phyloP scores from a whole-genome alignment of 2,113 vertebrate genomes.

The Eclectus roratus region DNA sequence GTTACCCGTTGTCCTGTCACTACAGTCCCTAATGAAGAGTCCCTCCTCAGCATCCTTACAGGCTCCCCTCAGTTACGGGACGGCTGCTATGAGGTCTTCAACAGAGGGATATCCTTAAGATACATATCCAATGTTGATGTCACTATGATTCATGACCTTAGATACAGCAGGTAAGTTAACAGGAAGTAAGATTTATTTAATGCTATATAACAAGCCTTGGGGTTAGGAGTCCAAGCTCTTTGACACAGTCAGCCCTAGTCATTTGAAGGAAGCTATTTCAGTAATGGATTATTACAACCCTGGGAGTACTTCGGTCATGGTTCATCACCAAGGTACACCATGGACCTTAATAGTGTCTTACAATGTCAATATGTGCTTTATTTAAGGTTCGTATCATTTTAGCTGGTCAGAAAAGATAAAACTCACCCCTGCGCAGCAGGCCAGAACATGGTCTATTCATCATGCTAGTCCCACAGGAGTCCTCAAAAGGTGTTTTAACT shows the following conservation, averaged over 20 bases:
- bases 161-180: neutral
- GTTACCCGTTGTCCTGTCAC: too few relatives aligned
- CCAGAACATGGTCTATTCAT: constrained; percentile 26
- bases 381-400: neutral
- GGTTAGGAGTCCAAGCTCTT: constrained; percentile 28
- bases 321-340: constrained; percentile 14
- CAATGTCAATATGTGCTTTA: constrained; percentile 57
- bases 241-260: constrained; percentile 34
- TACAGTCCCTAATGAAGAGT: too few relatives aligned
- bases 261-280: constrained; percentile 32
- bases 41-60: too few relatives aligned
- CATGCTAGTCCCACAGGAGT: constrained; percentile 12
- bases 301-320: constrained; percentile 36
- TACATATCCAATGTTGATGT: neutral
- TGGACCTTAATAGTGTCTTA: constrained; percentile 42
- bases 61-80: too few relatives aligned
- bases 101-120: neutral
- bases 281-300: constrained; percentile 41
- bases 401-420: constrained; percentile 16
- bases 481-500: constrained; percentile 11
- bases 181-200: constrained; percentile 39
- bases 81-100: neutral
- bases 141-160: neutral
- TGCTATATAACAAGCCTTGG: constrained; percentile 1
- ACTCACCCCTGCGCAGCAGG: neutral